These are phyloP conservation scores for Aricia agestis DNA, from an alignment of 1,140 invertebrate genomes.

Conservation along the genomic window DNA sequence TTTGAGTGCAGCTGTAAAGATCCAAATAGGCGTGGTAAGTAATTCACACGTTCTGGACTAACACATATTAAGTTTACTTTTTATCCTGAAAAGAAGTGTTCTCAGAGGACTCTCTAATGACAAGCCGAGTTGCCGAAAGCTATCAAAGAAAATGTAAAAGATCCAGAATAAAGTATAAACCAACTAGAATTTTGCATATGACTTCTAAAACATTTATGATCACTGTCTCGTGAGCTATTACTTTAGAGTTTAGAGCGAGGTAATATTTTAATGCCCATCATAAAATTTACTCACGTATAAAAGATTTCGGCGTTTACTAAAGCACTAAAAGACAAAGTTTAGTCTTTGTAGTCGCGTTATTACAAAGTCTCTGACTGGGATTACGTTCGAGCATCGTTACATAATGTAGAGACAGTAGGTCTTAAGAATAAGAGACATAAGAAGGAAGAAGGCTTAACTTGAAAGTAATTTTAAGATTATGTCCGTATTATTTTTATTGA, in stretches of 20 bases:
- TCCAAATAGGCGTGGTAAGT: too few relatives aligned
- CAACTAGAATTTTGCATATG: too few relatives aligned
- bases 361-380: background rate
- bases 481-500: background rate
- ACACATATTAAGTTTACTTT: too few relatives aligned
- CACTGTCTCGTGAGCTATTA: background rate
- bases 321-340: background rate
- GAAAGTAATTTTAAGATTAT: background rate
- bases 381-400: background rate
- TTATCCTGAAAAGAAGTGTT: too few relatives aligned
- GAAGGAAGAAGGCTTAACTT: background rate
- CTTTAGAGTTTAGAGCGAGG: background rate
- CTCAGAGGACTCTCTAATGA: too few relatives aligned
- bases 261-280: background rate
- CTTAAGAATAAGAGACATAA: constrained; percentile 3
- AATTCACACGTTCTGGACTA: too few relatives aligned
- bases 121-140: too few relatives aligned
- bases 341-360: background rate
- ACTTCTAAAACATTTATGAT: background rate
- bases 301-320: background rate
- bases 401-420: background rate
- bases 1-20: too few relatives aligned
- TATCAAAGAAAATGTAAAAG: too few relatives aligned
- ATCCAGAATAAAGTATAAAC: too few relatives aligned
- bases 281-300: background rate